Conservation (phyloP, 2,113 vertebrate genomes). For the Apodemus speciosus region DNA sequence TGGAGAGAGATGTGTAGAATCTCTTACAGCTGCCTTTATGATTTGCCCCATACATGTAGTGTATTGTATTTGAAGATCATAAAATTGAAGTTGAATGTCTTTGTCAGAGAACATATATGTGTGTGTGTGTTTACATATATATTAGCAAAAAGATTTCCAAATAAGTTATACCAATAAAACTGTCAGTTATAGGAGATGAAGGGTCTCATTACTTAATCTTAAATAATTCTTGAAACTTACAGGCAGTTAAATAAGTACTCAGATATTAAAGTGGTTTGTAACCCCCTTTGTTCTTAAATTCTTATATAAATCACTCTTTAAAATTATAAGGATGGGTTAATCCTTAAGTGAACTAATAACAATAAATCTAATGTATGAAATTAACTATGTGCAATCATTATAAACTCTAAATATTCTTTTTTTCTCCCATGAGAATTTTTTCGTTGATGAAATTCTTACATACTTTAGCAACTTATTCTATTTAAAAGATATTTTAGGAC, state of each 20-base stretch:
- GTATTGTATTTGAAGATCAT: neutral
- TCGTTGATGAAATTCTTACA: constrained; percentile 25
- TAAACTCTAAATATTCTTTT: neutral
- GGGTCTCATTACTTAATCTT: neutral
- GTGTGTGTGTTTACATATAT: too few species aligned
- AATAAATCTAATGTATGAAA: constrained; percentile 16
- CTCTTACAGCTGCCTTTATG: neutral
- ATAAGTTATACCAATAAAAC: constrained; percentile 31
- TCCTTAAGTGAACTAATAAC: neutral
- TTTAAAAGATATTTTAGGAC: constrained; percentile 67
- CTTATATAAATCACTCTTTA: neutral
- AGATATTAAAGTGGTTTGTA: neutral
- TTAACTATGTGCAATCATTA: neutral
- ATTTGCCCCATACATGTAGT: neutral
- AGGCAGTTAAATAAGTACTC: neutral
- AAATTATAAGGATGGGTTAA: constrained; percentile 13
- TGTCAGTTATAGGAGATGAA: neutral
- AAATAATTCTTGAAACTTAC: neutral
- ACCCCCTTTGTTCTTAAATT: constrained; percentile 19
- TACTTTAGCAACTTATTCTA: constrained; percentile 43
- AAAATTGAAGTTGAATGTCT: neutral
- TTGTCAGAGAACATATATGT: too few species aligned
- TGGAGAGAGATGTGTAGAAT: neutral
- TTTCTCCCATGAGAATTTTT: neutral
- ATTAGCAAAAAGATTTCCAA: constrained; percentile 46